Evolutionary conservation across 2,113 vertebrate species (phyloP), one percentile per base, ranked within the genome.

Genomic region (Lathamus discolor): DNA sequence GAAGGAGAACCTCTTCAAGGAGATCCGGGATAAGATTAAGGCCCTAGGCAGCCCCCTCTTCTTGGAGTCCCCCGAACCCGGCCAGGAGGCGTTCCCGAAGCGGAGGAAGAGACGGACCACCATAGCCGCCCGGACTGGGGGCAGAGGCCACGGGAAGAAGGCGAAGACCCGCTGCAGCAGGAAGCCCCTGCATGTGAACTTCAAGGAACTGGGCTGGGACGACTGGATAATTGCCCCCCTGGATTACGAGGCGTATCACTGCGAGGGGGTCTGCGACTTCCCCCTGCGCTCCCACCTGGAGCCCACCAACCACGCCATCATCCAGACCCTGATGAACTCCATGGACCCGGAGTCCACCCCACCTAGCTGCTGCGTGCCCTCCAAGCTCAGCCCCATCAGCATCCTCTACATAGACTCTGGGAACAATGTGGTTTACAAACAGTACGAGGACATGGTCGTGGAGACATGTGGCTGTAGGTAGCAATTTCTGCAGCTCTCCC

Each of bases 361-460:
- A 1, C 98, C 99, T 6, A 99, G 98, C 95, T 99, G 99, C 97
- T 99, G 99, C 39, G 98, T 99, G 81, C 99, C 99, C 10, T 98
- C 98, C 83, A 98, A 98, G 81, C 98, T 99, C 92, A 99, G 98
- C 87, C 98, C 99, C 83, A 99, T 99, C 95, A 99, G 98, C 97
- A 99, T 99, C 95, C 98, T 99, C 43, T 99, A 99, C 79, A 99
- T 99, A 66, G 99, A 99, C 96, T 98, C 98, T 0, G 98, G 98
- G 59, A 99, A 99, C 97, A 99, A 99, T 33, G 98, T 99, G 80
- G 99, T 99, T 90, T 99, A 99, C 97, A 99, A 99, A 84, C 98
- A 99, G 83, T 99, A 99, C 2, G 99, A 99, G 97, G 99, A 99
- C 97, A 99, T 99, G 98, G 99, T 99, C 15, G 99, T 99, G 97